Base-by-base conservation (phyloP, 2,888 invertebrate genomes). In the Polyploca ridens region DNA sequence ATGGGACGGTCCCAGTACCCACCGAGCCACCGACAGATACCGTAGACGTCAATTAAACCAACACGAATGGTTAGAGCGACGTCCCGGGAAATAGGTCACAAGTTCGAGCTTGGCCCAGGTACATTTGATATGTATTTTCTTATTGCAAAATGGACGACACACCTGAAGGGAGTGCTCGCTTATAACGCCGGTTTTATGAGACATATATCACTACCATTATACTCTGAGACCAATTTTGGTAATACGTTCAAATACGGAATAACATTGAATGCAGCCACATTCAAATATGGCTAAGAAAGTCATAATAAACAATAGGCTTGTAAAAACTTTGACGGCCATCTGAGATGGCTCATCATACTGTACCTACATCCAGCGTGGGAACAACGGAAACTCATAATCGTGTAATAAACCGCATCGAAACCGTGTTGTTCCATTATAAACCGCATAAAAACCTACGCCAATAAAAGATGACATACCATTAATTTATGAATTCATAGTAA, bases 311-410 rank as follows among this genome's bases (percentile, higher is more conserved):
- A 10, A 19, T 54, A 19, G 7, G 10, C 19, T 7, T 49, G n/a
- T 49, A 14, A 54, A 54, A 19, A 54, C n/a, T 8, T 16, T 16
- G 5, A 49, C 16, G 16, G 49, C 16, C 46, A 5, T 19, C 54
- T 54, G 16, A 54, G 54, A 54, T 19, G 54, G 3, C 10, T 54
- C 54, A 8, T 54, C 54, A 8, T 3, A n/a, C 7, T 46, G 46
- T 46, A 46, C 7, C 46, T n/a, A 41, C 11, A 58, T 7, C 41
- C 16, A 60, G 71, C 75, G 74, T 77, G 71, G 76, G 77, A 77
- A 75, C 76, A 76, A 70, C 81, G 82, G 84, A 85, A 82, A 75
- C 76, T 71, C 74, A 80, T 81, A 83, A 84, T 84, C 79, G 77
- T 73, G 63, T 74, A 75, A 77, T 82, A 79, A 84, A 81, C 79